These are phyloP conservation scores for Piprites chloris DNA, from an alignment of 2,113 vertebrate genomes.

Conservation along the genomic window DNA sequence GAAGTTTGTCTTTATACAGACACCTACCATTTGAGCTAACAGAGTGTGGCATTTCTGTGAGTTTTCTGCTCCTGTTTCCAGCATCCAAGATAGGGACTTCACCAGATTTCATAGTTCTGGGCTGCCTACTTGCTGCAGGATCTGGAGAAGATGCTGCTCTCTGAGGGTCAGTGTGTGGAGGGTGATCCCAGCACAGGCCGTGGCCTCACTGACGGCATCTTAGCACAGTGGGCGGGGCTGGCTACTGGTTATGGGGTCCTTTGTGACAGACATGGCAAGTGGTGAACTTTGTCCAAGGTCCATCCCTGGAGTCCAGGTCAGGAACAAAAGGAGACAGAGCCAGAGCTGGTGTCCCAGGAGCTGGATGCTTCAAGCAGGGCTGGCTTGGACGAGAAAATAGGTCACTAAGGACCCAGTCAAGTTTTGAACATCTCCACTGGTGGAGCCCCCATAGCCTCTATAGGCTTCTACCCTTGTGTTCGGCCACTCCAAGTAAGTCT, in stretches of 20 bases:
- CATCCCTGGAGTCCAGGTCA: background rate
- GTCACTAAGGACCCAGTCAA: background rate
- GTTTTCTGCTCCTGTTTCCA: background rate
- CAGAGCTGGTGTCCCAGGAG: background rate
- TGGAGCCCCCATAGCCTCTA: background rate
- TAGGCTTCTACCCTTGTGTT: background rate
- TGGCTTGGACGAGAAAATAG: background rate
- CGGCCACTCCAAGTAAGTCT: background rate
- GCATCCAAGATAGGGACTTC: background rate
- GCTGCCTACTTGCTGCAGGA: background rate
- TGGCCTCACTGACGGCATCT: background rate
- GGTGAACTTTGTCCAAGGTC: background rate
- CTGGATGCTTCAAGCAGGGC: background rate
- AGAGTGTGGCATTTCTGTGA: background rate
- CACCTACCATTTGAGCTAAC: background rate
- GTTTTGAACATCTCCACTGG: background rate
- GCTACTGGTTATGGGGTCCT: background rate
- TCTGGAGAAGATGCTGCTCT: background rate
- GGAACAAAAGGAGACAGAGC: background rate
- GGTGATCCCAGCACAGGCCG: background rate
- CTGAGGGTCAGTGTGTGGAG: background rate
- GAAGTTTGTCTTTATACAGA: background rate
- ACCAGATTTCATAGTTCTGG: background rate
- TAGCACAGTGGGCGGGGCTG: background rate
- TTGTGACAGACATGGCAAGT: background rate